Percentiles rank a stretch among this genome's conserved stretches.
Evolutionary conservation across 2,113 vertebrate genomes (phyloP).

Genomic region (Chlamydotis undulata): DNA sequence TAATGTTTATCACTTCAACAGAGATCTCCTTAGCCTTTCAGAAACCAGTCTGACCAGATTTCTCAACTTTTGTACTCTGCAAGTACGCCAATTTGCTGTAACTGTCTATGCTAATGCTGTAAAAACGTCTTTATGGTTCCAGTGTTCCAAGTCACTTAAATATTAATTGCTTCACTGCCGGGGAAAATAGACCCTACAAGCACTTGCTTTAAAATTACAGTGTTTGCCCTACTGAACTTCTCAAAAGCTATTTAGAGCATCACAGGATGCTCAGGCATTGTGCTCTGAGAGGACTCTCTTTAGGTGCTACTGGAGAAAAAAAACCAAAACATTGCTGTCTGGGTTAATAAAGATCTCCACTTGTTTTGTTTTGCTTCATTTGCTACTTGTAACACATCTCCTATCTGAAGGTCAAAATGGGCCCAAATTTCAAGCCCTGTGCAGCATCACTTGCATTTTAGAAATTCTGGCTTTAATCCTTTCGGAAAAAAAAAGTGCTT

Average conservation of each 20-base stretch:
- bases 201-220: not conserved
- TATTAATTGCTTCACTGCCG: not conserved
- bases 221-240: not conserved
- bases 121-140: not conserved
- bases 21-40: not conserved
- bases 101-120: not conserved
- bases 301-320: not conserved
- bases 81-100: not conserved
- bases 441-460: not conserved
- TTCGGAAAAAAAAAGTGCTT: not conserved
- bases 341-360: not conserved
- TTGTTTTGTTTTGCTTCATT: not conserved
- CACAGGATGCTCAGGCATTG: not conserved
- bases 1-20: constrained; percentile 35
- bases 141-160: not conserved
- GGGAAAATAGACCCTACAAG: not conserved
- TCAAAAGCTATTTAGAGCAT: not conserved
- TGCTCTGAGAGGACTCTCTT: not conserved
- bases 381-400: not conserved
- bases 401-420: not conserved
- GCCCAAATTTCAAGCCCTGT: not conserved
- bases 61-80: constrained; percentile 10
- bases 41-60: constrained; percentile 62
- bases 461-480: not conserved
- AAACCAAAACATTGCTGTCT: not conserved